Base-by-base conservation (phyloP, 2,888 invertebrate genomes). In the Hoplodrina blanda region DNA sequence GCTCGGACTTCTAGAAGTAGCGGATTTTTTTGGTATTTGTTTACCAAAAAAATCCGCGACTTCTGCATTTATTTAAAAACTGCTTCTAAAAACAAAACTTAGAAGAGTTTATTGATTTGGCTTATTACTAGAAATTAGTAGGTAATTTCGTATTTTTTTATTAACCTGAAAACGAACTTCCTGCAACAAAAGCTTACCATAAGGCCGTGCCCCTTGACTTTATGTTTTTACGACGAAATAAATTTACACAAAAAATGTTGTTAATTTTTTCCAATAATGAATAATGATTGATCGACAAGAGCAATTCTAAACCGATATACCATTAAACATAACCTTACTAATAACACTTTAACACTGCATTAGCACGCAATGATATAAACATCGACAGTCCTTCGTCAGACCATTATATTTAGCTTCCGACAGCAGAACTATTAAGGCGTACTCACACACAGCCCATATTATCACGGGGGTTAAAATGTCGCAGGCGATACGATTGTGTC, bases 351-450 rank as follows among this genome's bases (percentile, higher is more conserved):
- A 76, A 56, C 37, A 30, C 44, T 64, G 46, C 60, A 76, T 67
- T 64, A 69, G 8, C 50, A 69, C 37, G 63, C 78, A 63, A 66
- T 81, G 80, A 80, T 76, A 61, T 41, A 54, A 33, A 62, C 20
- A 52, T 62, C 49, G 55, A 11, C 52, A 57, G 64, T 81, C 73
- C 78, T 77, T 80, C 78, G 62, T 10, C 1, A 19, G 17, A 37
- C 66, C 37, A 77, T 76, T 73, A 80, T 41, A 25, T 56, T 30
- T 56, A 55, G 55, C 69, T 83, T 81, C 83, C 81, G 76, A 73
- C 70, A 83, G 33, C 30, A 19, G 13, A 75, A 44, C n/a, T 64
- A 67, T 68, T 54, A 46, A 17, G 46, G 46, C 17, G 46, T 46
- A 13, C 13, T 44, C 44, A 46, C 5, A 17, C 17, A 37, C 41